Conservation (phyloP, 1,140 invertebrate genomes). For the Caenorhabditis inopinata region DNA sequence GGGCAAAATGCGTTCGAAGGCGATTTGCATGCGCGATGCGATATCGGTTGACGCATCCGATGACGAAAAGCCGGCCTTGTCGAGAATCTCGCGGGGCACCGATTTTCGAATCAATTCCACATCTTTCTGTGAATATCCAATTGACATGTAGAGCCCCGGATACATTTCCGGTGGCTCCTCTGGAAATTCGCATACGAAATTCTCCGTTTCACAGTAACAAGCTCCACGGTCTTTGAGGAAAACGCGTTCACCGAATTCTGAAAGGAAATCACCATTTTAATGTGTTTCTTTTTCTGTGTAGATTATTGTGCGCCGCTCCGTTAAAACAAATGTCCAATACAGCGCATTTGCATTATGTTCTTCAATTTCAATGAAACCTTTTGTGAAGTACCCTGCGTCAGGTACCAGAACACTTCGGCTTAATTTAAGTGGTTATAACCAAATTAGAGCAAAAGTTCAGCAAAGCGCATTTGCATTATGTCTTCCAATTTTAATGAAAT, state of each 20-base stretch:
- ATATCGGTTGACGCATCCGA: slow-evolving; percentile 58
- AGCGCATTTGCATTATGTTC: neutral
- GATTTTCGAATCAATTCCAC: slow-evolving; percentile 45
- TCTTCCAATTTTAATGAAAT: too few relatives aligned
- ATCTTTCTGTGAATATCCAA: slow-evolving; percentile 47
- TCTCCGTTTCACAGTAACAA: slow-evolving; percentile 57
- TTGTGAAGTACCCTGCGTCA: too few relatives aligned
- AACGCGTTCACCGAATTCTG: slow-evolving; percentile 60
- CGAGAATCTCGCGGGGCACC: slow-evolving; percentile 34
- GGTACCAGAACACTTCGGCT: neutral
- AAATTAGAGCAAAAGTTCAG: neutral
- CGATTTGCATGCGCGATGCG: slow-evolving; percentile 58
- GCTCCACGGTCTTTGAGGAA: slow-evolving; percentile 61
- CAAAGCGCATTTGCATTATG: neutral
- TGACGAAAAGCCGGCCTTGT: slow-evolving; percentile 50
- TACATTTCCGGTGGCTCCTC: slow-evolving; percentile 51
- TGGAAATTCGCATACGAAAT: slow-evolving; percentile 63
- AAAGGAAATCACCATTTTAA: slow-evolving; percentile 31
- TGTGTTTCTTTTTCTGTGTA: neutral
- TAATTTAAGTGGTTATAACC: neutral
- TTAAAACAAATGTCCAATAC: neutral
- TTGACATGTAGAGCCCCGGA: slow-evolving; percentile 54
- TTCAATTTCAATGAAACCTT: too few relatives aligned
- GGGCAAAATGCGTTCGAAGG: slow-evolving; percentile 60
- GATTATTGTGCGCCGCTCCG: too few relatives aligned